phyloP scores from a whole-genome alignment of 2,888 invertebrate species.

The Ecliptopera silaceata region DNA sequence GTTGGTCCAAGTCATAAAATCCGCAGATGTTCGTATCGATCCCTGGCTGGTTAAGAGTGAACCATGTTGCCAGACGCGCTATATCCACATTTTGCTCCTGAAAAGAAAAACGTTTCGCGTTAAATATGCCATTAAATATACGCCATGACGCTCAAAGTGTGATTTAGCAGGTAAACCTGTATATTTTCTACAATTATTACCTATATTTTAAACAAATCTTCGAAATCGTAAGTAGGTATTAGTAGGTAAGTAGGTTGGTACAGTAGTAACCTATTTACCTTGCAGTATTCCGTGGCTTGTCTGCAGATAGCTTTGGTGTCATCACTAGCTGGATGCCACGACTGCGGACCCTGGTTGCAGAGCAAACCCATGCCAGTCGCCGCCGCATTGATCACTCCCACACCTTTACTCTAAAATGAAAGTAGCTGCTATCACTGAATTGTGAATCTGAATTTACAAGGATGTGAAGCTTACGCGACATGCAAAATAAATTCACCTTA shows the following conservation, averaged over 20 bases:
- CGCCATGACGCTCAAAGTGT: background rate
- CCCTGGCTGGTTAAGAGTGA: constrained; percentile 83
- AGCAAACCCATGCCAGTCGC: constrained; percentile 92
- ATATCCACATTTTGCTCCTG: constrained; percentile 85
- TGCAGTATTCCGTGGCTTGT: constrained; percentile 86
- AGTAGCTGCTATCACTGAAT: too few relatives aligned
- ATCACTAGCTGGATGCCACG: constrained; percentile 91
- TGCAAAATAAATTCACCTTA: constrained; percentile 77
- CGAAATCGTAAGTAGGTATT: too few relatives aligned
- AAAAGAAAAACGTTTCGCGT: background rate
- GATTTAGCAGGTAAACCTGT: too few relatives aligned
- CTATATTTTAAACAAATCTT: too few relatives aligned
- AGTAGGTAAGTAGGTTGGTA: too few relatives aligned
- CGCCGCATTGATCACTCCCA: constrained; percentile 93
- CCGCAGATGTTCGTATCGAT: constrained; percentile 90
- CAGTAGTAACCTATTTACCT: constrained; percentile 74
- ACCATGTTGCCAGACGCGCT: constrained; percentile 88
- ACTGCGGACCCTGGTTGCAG: constrained; percentile 87
- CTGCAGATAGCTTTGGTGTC: constrained; percentile 84
- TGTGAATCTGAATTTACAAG: too few relatives aligned
- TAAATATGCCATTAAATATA: too few relatives aligned
- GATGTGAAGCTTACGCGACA: too few relatives aligned
- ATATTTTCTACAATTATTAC: too few relatives aligned
- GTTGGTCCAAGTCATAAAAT: constrained; percentile 85
- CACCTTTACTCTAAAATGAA: constrained; percentile 81